Percentiles rank a stretch among this genome's conserved stretches.
Conservation (phyloP, 1,140 invertebrate species). For the Microvelia longipes region DNA sequence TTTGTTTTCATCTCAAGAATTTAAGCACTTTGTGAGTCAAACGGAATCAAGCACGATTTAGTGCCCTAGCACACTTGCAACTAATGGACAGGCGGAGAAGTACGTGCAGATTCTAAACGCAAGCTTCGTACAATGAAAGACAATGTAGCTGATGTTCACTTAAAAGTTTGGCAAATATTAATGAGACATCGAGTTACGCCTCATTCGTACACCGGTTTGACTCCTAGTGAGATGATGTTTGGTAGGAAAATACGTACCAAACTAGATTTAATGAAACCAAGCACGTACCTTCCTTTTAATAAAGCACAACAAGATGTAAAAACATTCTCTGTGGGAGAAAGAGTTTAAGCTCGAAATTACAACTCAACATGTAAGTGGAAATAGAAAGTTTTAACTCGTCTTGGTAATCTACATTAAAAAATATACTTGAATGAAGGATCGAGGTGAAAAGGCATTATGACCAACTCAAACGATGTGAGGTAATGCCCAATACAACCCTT, state of each 20-base stretch:
- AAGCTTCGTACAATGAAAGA: conserved; percentile 4
- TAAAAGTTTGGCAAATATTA: neutral
- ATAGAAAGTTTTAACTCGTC: neutral
- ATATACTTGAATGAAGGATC: no score
- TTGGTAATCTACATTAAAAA: neutral
- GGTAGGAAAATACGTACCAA: neutral
- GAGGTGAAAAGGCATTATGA: no score
- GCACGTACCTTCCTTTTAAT: neutral
- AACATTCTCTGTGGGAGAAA: neutral
- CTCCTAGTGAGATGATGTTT: neutral
- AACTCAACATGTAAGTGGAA: neutral
- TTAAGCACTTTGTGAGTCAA: conserved; percentile 23
- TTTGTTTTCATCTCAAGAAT: conserved; percentile 27
- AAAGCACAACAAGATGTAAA: neutral
- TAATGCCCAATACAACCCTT: no score
- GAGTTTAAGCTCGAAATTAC: neutral
- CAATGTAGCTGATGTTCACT: neutral
- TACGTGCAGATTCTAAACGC: conserved; percentile 11
- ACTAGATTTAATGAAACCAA: neutral
- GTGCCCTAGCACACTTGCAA: conserved; percentile 25
- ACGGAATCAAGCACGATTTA: conserved; percentile 22
- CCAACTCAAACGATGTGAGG: no score
- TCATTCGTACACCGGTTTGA: neutral
- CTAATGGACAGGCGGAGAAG: conserved; percentile 16
- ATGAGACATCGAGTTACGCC: neutral